Conservation (phyloP, 2,888 invertebrate species). For the Epinotia brunnichana region DNA sequence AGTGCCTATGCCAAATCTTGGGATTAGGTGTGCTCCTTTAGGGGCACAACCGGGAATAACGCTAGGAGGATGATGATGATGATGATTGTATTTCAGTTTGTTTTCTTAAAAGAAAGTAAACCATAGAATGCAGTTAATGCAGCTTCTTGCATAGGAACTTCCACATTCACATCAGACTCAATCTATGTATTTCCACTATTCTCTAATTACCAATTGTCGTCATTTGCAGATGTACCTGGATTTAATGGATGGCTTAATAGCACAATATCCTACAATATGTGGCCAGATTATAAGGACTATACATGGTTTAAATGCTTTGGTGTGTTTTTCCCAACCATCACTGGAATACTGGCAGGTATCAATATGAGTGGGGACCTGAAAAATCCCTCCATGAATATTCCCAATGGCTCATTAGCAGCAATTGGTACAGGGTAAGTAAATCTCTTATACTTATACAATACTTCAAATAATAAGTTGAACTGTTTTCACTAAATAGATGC, state of each 20-base stretch:
- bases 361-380: slow-evolving; percentile 99
- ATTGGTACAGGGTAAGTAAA: slow-evolving; percentile 90
- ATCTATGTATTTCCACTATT: neutral
- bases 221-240: slow-evolving; percentile 71
- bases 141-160: neutral
- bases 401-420: slow-evolving; percentile 96
- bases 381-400: slow-evolving; percentile 96
- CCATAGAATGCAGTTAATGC: neutral
- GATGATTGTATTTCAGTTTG: neutral
- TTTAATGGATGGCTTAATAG: slow-evolving; percentile 94
- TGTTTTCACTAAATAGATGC: too few species aligned
- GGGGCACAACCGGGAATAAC: too few species aligned
- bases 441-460: too few species aligned
- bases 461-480: too few species aligned
- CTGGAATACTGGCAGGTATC: slow-evolving; percentile 98
- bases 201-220: neutral
- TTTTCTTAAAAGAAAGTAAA: neutral
- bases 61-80: too few species aligned
- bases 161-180: neutral
- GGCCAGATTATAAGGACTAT: slow-evolving; percentile 90
- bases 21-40: too few species aligned
- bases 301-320: slow-evolving; percentile 98
- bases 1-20: too few species aligned
- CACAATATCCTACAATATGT: slow-evolving; percentile 91
- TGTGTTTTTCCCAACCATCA: slow-evolving; percentile 98